These are phyloP conservation scores for Ibycter americanus DNA, from an alignment of 2,797 vertebrate genomes.

Conservation along the genomic window DNA sequence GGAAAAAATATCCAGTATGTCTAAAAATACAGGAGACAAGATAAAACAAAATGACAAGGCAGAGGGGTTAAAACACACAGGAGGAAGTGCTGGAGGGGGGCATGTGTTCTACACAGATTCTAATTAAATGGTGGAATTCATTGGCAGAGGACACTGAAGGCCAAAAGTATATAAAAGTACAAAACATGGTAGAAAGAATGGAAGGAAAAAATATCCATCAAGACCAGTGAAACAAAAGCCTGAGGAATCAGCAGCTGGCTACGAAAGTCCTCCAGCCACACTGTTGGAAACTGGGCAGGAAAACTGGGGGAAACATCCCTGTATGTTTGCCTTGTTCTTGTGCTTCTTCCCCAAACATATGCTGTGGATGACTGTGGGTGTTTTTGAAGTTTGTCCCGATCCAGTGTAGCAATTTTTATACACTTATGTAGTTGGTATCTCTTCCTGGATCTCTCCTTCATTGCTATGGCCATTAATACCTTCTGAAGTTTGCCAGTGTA, in stretches of 20 bases:
- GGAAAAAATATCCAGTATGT: background rate
- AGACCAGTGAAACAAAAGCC: background rate
- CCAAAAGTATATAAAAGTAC: background rate
- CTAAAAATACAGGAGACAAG: background rate
- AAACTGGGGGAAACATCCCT: background rate
- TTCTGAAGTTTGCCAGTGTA: background rate
- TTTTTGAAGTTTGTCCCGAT: background rate
- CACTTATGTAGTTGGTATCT: background rate
- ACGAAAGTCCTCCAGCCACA: background rate
- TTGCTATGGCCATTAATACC: background rate
- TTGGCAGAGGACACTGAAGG: background rate
- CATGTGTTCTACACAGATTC: background rate
- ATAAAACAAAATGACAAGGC: background rate
- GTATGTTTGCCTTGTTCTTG: background rate
- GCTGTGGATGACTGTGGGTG: background rate
- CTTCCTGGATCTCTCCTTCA: background rate
- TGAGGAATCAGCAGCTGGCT: background rate
- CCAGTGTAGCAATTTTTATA: background rate
- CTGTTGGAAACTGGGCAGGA: background rate
- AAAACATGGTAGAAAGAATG: background rate
- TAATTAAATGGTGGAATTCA: background rate
- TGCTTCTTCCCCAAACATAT: background rate
- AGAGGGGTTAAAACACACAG: background rate
- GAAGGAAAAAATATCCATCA: background rate
- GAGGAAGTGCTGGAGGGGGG: accelerated